These are phyloP conservation scores for Ochlodes sylvanus DNA, from an alignment of 2,888 invertebrate species.

Conservation along the genomic window DNA sequence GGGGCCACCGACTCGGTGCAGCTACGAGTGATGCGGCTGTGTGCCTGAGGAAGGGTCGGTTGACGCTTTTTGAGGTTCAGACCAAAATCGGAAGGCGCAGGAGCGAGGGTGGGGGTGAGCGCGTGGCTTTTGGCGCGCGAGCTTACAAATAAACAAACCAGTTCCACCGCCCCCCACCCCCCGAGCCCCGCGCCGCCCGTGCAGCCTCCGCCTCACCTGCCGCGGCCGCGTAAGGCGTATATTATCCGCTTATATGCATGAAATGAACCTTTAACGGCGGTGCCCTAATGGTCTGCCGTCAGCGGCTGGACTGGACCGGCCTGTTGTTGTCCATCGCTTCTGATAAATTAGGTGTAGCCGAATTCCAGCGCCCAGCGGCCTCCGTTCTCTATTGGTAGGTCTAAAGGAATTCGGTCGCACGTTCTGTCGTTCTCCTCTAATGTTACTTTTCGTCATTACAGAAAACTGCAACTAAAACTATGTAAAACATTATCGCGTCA, in stretches of 20 bases:
- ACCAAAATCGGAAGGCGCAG: neutral
- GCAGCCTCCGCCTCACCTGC: constrained; percentile 47
- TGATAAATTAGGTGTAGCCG: constrained; percentile 6
- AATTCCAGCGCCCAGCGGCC: neutral
- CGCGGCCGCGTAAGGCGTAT: constrained; percentile 47
- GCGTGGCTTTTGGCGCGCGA: constrained; percentile 60
- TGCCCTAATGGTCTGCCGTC: constrained; percentile 22
- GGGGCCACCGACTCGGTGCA: too few species aligned
- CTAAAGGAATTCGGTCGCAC: neutral
- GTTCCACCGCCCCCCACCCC: constrained; percentile 53
- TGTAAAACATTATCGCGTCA: too few species aligned
- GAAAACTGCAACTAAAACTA: too few species aligned
- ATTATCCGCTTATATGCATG: constrained; percentile 56
- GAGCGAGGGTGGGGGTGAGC: neutral
- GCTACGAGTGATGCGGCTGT: too few species aligned
- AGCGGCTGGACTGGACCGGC: constrained; percentile 11
- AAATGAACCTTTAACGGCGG: constrained; percentile 56
- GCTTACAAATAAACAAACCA: constrained; percentile 75
- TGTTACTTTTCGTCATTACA: too few species aligned
- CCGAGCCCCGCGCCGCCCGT: constrained; percentile 44
- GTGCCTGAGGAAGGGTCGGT: too few species aligned
- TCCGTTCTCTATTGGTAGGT: neutral
- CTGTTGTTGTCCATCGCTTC: too few species aligned
- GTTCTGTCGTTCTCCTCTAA: neutral
- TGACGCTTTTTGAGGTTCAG: too few species aligned